phyloP scores from a whole-genome alignment of 2,797 vertebrate species.

The Syngnathus rostellatus region DNA sequence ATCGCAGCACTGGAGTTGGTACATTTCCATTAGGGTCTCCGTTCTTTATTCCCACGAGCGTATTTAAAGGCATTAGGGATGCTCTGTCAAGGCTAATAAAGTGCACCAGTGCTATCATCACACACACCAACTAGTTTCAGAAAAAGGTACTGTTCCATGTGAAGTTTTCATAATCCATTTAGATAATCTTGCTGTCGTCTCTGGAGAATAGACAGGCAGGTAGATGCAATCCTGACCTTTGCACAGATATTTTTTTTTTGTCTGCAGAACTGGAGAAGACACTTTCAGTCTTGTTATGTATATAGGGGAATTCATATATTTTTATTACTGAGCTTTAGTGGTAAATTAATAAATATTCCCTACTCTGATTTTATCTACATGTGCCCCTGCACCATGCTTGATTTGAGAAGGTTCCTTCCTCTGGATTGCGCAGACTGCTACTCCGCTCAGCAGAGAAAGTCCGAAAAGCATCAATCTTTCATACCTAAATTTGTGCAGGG shows the following conservation, averaged over 20 bases:
- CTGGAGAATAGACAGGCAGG: constrained; percentile 49
- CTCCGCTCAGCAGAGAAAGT: constrained; percentile 37
- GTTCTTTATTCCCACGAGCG: constrained; percentile 63
- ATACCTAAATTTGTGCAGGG: constrained; percentile 56
- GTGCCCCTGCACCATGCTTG: constrained; percentile 9
- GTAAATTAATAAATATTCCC: not conserved
- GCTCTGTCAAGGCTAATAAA: constrained; percentile 63
- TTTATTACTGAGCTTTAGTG: not conserved
- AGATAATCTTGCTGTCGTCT: constrained; percentile 55
- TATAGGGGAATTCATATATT: not conserved
- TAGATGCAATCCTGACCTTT: constrained; percentile 32
- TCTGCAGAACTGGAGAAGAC: not conserved
- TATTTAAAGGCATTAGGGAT: constrained; percentile 65
- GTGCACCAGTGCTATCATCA: constrained; percentile 48
- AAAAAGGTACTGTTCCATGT: constrained; percentile 57
- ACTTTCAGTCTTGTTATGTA: not conserved
- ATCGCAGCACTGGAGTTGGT: constrained; percentile 58
- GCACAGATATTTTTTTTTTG: constrained; percentile 6
- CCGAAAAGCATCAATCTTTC: constrained; percentile 59
- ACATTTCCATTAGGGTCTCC: constrained; percentile 62
- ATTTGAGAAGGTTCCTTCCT: constrained; percentile 20
- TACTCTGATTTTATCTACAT: not conserved
- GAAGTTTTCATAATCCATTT: constrained; percentile 64
- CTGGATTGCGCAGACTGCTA: constrained; percentile 17
- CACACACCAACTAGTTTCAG: constrained; percentile 50